Evolutionary conservation across 2,113 vertebrate species (phyloP).

Genomic region (Lates calcarifer): DNA sequence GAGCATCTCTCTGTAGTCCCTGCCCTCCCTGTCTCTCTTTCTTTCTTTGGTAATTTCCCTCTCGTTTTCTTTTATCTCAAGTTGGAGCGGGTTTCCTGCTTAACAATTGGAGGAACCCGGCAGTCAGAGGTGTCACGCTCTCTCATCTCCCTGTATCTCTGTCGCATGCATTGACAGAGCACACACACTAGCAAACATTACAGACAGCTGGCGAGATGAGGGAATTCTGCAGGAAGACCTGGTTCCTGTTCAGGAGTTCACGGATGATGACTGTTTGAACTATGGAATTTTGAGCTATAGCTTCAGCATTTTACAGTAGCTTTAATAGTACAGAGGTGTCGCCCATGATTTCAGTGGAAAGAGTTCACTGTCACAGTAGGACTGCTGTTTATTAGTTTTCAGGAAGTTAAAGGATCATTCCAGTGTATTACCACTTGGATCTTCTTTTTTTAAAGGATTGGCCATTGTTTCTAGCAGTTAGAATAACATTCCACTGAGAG

Average conservation of each 20-base stretch:
- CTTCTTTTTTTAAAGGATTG: neutral
- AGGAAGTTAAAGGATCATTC: neutral
- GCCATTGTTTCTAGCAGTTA: neutral
- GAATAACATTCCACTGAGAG: neutral
- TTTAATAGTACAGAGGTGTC: conserved; percentile 1
- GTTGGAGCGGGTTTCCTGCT: conserved; percentile 67
- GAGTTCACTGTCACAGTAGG: neutral
- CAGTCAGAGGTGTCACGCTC: conserved; percentile 69
- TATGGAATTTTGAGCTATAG: conserved; percentile 6
- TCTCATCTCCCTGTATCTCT: conserved; percentile 64
- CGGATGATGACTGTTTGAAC: neutral
- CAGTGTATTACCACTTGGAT: neutral
- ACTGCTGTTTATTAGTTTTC: conserved; percentile 1
- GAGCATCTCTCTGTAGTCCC: conserved; percentile 37
- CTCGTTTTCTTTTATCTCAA: conserved; percentile 60
- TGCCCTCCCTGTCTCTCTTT: conserved; percentile 1
- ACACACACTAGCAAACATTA: conserved; percentile 15
- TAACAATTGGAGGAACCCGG: conserved; percentile 81
- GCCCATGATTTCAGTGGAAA: neutral
- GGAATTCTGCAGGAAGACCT: conserved; percentile 66
- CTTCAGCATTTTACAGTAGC: neutral
- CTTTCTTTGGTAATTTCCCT: conserved; percentile 47
- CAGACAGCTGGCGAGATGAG: conserved; percentile 47
- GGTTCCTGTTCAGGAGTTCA: conserved; percentile 58
- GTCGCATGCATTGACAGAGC: conserved; percentile 31